Evolutionary conservation across 2,888 invertebrate genomes (phyloP).

Genomic region (Cepaea hortensis): DNA sequence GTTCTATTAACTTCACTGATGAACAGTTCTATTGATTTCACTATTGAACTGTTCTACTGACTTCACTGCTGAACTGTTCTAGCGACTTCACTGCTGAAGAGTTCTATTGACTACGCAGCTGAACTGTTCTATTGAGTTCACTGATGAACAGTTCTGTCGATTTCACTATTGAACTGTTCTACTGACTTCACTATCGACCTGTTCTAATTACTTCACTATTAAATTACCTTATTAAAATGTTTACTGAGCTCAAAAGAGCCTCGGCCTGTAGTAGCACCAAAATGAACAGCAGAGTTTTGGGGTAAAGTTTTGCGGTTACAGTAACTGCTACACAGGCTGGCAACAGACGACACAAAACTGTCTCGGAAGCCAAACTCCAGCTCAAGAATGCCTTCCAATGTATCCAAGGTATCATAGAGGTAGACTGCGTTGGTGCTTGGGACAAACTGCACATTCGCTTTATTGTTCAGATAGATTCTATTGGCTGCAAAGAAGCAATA

Average conservation of each 20-base stretch:
- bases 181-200: too few species aligned
- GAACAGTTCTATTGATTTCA: too few species aligned
- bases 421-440: slow-evolving; percentile 65
- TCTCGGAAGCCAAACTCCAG: slow-evolving; percentile 70
- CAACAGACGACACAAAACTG: slow-evolving; percentile 58
- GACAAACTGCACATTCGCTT: slow-evolving; percentile 49
- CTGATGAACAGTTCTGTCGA: too few species aligned
- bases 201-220: not conserved
- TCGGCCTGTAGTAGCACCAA: slow-evolving; percentile 67
- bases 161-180: too few species aligned
- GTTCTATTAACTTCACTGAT: too few species aligned
- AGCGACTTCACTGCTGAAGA: too few species aligned
- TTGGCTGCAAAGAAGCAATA: slow-evolving; percentile 51
- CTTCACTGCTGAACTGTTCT: too few species aligned
- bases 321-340: slow-evolving; percentile 55
- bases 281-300: slow-evolving; percentile 61
- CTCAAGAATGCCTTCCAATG: slow-evolving; percentile 64
- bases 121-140: too few species aligned
- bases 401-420: slow-evolving; percentile 57
- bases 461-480: slow-evolving; percentile 48
- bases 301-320: slow-evolving; percentile 50
- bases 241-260: slow-evolving; percentile 65
- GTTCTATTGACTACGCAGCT: too few species aligned
- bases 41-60: too few species aligned
- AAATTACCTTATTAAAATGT: slow-evolving; percentile 61